These are phyloP conservation scores for Mormyrops attenuatus DNA, from an alignment of 2,797 vertebrate genomes.

Conservation along the genomic window DNA sequence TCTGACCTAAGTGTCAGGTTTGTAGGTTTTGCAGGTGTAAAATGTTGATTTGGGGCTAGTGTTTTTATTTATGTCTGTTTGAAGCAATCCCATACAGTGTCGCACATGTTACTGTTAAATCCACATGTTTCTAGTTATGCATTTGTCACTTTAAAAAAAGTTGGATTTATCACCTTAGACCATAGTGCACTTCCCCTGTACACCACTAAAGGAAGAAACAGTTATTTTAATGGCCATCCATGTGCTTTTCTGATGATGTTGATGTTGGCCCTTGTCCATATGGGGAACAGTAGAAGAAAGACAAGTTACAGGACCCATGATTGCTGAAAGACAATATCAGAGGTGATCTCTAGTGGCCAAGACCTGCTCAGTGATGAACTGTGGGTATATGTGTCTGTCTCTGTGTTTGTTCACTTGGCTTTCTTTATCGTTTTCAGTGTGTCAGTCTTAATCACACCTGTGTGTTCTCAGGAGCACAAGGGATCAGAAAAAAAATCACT, in stretches of 20 bases:
- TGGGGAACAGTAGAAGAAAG: background rate
- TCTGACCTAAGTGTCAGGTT: slow-evolving; percentile 3
- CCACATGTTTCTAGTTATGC: slow-evolving; percentile 29
- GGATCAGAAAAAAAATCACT: background rate
- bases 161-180: background rate
- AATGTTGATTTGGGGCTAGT: slow-evolving; percentile 8
- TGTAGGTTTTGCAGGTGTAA: background rate
- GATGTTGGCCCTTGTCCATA: background rate
- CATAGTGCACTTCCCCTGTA: background rate
- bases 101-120: background rate
- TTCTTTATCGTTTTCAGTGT: background rate
- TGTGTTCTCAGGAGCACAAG: background rate
- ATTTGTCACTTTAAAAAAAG: slow-evolving; percentile 4
- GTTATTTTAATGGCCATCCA: background rate
- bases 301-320: background rate
- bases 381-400: background rate
- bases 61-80: slow-evolving; percentile 11
- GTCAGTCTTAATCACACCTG: background rate
- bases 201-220: slow-evolving; percentile 7
- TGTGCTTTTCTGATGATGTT: background rate
- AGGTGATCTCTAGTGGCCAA: background rate
- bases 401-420: no score
- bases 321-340: slow-evolving; percentile 14
- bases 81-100: background rate
- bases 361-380: background rate